Conservation (phyloP, 2,113 vertebrate species). For the Periophthalmus modestus region DNA sequence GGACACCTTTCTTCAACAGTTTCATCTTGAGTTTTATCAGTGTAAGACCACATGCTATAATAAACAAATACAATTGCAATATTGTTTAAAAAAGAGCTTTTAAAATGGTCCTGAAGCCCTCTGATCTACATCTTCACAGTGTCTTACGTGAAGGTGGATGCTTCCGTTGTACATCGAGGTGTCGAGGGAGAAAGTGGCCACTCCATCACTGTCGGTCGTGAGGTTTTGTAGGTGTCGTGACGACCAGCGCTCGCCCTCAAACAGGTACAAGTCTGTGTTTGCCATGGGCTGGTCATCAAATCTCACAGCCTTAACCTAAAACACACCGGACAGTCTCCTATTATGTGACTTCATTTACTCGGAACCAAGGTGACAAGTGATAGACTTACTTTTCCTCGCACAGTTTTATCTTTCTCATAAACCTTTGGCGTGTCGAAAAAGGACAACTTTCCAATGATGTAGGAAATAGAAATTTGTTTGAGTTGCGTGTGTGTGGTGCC, state of each 20-base stretch:
- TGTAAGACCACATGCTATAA: no score
- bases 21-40: no score
- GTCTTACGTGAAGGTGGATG: slow-evolving; percentile 51
- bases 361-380: not conserved
- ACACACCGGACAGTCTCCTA: not conserved
- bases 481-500: not conserved
- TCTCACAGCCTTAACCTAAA: slow-evolving; percentile 59
- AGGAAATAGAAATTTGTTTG: slow-evolving; percentile 16
- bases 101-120: no score
- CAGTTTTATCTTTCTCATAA: slow-evolving; percentile 40
- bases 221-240: slow-evolving; percentile 34
- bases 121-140: not conserved
- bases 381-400: slow-evolving; percentile 66
- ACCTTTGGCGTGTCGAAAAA: slow-evolving; percentile 62
- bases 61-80: no score
- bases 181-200: slow-evolving; percentile 60
- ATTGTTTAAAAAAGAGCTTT: not conserved
- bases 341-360: not conserved
- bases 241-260: slow-evolving; percentile 30
- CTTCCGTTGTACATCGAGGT: not conserved
- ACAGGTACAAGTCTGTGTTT: slow-evolving; percentile 47
- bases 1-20: no score
- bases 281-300: slow-evolving; percentile 48
- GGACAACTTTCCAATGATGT: slow-evolving; percentile 57
- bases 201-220: slow-evolving; percentile 65